A percentile compares a stretch with the other conserved stretches of the same genome.
Evolutionary conservation across 2,797 vertebrate genomes (phyloP).

Genomic region (Babyrousa celebensis): DNA sequence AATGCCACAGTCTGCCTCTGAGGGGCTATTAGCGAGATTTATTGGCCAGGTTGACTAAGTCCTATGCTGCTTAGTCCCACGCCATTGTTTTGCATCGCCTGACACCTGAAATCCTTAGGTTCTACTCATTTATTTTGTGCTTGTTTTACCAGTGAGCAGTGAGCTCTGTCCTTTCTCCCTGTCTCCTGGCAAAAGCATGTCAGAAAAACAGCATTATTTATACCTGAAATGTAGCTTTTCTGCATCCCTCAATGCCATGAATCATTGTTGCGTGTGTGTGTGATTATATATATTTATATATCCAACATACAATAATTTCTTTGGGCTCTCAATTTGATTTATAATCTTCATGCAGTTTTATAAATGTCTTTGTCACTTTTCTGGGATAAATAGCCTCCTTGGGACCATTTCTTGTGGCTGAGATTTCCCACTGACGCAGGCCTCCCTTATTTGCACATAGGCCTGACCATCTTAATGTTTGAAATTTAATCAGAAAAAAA

Average conservation of each 20-base stretch:
- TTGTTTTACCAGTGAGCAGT: not conserved
- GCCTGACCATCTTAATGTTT: slow-evolving; percentile 50
- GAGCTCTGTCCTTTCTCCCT: not conserved
- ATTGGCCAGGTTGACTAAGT: not conserved
- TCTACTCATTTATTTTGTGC: slow-evolving; percentile 15
- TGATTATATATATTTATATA: slow-evolving; percentile 74
- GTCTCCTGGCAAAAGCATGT: not conserved
- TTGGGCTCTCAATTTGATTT: slow-evolving; percentile 77
- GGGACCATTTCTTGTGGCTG: slow-evolving; percentile 19
- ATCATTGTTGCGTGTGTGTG: slow-evolving; percentile 61
- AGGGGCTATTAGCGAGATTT: slow-evolving; percentile 70
- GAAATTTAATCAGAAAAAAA: slow-evolving; percentile 76
- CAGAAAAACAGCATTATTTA: slow-evolving; percentile 71
- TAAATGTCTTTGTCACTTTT: slow-evolving; percentile 78
- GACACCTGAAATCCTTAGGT: not conserved
- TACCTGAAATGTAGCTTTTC: slow-evolving; percentile 25
- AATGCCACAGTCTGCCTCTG: slow-evolving; percentile 67
- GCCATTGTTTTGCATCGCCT: slow-evolving; percentile 17
- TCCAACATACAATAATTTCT: slow-evolving; percentile 68
- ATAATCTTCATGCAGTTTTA: slow-evolving; percentile 77
- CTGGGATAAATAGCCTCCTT: slow-evolving; percentile 56
- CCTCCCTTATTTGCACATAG: slow-evolving; percentile 52
- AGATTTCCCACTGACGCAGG: slow-evolving; percentile 66
- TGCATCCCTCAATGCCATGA: not conserved
- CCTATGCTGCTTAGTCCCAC: not conserved